A percentile compares a stretch with the other conserved stretches of the same genome.
These are phyloP conservation scores for Pemphigus obesinymphae DNA, from an alignment of 1,140 invertebrate genomes.

Conservation along the genomic window DNA sequence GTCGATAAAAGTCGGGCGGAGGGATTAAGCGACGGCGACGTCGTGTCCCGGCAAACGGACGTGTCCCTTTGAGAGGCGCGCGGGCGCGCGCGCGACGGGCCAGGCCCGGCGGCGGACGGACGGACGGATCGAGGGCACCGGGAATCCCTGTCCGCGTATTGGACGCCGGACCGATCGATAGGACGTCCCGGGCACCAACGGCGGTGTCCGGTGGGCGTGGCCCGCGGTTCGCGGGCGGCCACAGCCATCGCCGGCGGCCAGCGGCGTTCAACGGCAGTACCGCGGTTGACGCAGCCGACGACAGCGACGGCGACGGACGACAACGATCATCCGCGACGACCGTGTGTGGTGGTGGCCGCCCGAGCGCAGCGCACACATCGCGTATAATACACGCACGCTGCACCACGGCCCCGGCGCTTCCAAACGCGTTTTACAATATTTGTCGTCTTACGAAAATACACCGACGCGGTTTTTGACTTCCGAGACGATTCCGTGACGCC, in stretches of 20 bases:
- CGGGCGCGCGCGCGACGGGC: background rate
- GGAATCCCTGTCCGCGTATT: background rate
- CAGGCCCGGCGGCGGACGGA: background rate
- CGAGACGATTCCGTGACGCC: background rate
- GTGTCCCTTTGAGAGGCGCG: too few species aligned
- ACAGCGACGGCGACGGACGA: background rate
- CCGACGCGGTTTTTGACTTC: background rate
- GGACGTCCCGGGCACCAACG: slow-evolving; percentile 1
- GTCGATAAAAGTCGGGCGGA: background rate
- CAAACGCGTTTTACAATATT: background rate
- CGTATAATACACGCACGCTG: too few species aligned
- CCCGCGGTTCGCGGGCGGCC: background rate
- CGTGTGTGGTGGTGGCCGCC: background rate
- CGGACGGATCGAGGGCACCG: background rate
- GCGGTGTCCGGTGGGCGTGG: background rate
- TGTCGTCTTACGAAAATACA: background rate
- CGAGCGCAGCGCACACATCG: background rate
- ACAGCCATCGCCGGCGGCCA: background rate
- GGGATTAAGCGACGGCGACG: background rate
- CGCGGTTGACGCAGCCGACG: background rate
- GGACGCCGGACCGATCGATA: slow-evolving; percentile 16
- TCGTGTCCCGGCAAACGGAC: background rate
- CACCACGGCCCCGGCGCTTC: background rate
- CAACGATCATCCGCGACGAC: background rate
- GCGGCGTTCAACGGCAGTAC: background rate